phyloP scores from a whole-genome alignment of 1,140 invertebrate genomes.

The Drosophila pruinosa region DNA sequence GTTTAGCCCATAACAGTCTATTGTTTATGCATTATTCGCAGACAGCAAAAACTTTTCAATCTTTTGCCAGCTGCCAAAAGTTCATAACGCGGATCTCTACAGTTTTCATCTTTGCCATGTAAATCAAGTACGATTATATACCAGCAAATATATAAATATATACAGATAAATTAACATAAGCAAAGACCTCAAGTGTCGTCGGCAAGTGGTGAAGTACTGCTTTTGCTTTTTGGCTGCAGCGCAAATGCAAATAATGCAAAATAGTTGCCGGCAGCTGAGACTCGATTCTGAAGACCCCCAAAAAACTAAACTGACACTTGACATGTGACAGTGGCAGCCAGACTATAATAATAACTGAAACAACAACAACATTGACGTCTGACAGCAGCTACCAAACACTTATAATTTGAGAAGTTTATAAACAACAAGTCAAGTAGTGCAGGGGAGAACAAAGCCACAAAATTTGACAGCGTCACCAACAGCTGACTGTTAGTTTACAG shows the following conservation, averaged over 20 bases:
- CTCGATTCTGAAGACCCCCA: constrained; percentile 19
- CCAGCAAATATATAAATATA: constrained; percentile 3
- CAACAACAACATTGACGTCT: constrained; percentile 7
- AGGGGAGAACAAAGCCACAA: background rate
- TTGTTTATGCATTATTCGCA: background rate
- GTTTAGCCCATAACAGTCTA: constrained; percentile 7
- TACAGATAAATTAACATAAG: constrained; percentile 64
- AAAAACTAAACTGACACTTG: constrained; percentile 55
- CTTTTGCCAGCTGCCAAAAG: constrained; percentile 28
- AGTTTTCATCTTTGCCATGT: constrained; percentile 29
- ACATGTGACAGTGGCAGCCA: constrained; percentile 69
- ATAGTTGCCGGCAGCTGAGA: constrained; percentile 68
- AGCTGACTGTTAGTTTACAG: constrained; percentile 19
- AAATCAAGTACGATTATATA: constrained; percentile 26
- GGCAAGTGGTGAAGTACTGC: constrained; percentile 45
- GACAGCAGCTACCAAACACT: constrained; percentile 19
- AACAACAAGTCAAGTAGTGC: background rate
- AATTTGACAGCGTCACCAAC: background rate
- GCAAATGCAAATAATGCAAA: constrained; percentile 65
- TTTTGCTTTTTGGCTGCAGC: constrained; percentile 35
- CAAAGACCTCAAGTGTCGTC: constrained; percentile 50
- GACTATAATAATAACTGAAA: constrained; percentile 59
- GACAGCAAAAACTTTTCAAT: constrained; percentile 18
- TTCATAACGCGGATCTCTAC: constrained; percentile 10
- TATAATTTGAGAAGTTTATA: constrained; percentile 23